Evolutionary conservation across 2,888 invertebrate genomes (phyloP), one percentile per base, ranked within the genome.

Genomic region (Petrolisthes cinctipes): DNA sequence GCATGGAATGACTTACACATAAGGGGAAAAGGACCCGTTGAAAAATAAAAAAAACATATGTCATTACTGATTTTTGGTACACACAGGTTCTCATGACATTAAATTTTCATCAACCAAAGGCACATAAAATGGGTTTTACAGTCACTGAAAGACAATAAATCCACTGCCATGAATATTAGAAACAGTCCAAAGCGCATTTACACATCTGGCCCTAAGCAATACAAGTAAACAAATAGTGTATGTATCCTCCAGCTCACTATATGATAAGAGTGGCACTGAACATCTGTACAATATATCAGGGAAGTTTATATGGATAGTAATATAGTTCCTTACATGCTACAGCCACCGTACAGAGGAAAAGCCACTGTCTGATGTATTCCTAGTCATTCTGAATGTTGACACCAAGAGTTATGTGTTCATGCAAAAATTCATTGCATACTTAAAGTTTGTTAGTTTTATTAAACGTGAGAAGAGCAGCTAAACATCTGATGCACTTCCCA

Each of bases 341-440:
- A 71, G n/a, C 14, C n/a, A 11, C n/a, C 71, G 4, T 6, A n/a
- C 71, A 71, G n/a, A 71, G n/a, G 71, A 71, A 71, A 11, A 6
- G n/a, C 71, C 20, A n/a, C 20, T n/a, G 71, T n/a, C 71, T 71
- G 71, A 71, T 71, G 71, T n/a, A 71, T 71, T 17, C 71, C 71
- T 71, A 20, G 14, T 71, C 71, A n/a, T 61, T 61, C 61, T 11
- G 11, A 61, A 61, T 11, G 61, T 17, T 11, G 11, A 61, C 61
- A 11, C 17, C 9, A 61, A 61, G 17, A 61, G 11, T 61, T 61
- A 9, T 61, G 11, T 61, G 61, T 61, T 61, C 9, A 61, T 61
- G 11, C 61, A 61, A 17, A 37, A 37, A 37, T 37, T 37, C 37
- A 37, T 37, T 37, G 37, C 37, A 37, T 37, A 37, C 37, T 37